Conservation (phyloP, 2,113 vertebrate genomes). For the Cromileptes altivelis region DNA sequence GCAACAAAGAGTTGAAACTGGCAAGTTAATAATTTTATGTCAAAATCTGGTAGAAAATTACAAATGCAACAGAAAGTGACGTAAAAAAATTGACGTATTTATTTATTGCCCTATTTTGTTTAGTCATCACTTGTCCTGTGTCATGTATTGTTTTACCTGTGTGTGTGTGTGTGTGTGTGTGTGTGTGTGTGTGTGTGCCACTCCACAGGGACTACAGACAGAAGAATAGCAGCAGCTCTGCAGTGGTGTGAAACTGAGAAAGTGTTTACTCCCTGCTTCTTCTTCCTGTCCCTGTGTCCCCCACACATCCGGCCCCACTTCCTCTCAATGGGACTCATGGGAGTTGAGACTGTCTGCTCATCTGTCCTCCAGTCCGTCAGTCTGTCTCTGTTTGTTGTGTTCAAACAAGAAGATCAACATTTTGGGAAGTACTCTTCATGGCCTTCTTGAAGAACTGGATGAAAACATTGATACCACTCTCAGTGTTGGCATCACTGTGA, state of each 20-base stretch:
- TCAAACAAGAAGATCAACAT: background rate
- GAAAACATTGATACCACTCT: background rate
- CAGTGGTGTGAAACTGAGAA: constrained; percentile 68
- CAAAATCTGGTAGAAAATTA: background rate
- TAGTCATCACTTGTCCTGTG: background rate
- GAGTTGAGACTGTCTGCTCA: constrained; percentile 56
- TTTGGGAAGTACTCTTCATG: background rate
- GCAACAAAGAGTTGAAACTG: background rate
- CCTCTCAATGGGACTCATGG: constrained; percentile 75
- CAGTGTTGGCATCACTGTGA: too few species aligned
- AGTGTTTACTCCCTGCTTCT: constrained; percentile 57
- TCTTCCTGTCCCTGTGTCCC: constrained; percentile 59
- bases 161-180: constrained; percentile 36
- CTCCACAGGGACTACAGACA: constrained; percentile 48
- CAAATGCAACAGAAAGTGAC: background rate
- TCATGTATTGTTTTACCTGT: constrained; percentile 34
- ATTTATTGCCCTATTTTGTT: constrained; percentile 20
- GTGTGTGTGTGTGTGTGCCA: constrained; percentile 25
- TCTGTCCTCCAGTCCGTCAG: constrained; percentile 7
- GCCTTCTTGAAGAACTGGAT: background rate
- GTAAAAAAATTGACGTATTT: background rate
- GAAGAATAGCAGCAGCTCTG: constrained; percentile 63
- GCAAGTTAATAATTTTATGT: background rate
- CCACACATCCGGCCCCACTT: constrained; percentile 30
- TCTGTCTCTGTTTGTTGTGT: background rate